Percentiles rank a stretch among this genome's conserved stretches.
Evolutionary conservation across 1,140 invertebrate species (phyloP).

Genomic region (Goniozus legneri): DNA sequence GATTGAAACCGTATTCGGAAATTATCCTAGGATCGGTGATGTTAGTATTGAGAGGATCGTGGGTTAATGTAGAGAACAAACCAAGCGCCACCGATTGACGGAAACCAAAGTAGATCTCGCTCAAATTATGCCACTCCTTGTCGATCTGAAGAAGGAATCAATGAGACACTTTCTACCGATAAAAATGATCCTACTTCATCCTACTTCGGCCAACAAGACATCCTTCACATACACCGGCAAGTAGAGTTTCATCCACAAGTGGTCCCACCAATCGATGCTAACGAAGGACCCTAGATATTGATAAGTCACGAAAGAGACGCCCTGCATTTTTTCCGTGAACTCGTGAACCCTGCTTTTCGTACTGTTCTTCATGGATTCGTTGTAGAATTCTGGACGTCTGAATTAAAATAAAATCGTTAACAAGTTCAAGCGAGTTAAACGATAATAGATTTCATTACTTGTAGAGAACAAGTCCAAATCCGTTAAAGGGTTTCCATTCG

Average conservation of each 20-base stretch:
- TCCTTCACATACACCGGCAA: not conserved
- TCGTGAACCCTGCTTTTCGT: not conserved
- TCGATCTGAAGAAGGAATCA: not conserved
- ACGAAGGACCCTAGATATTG: not conserved
- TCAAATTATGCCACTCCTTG: not conserved
- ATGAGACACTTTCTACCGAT: not conserved
- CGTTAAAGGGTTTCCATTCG: conserved; percentile 72
- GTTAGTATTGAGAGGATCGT: no score
- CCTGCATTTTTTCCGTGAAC: not conserved
- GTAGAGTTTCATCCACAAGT: not conserved
- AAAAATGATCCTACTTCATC: not conserved
- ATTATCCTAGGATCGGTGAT: no score
- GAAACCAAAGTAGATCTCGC: not conserved
- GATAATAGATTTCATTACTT: conserved; percentile 8
- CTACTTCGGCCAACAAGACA: not conserved
- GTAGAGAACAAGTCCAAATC: conserved; percentile 65
- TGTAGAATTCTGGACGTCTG: not conserved
- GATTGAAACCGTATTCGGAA: no score
- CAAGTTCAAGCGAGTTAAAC: not conserved
- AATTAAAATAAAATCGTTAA: not conserved
- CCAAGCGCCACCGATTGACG: not conserved
- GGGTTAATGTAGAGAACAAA: not conserved
- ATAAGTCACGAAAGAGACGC: not conserved
- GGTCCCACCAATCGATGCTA: not conserved
- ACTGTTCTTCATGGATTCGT: not conserved